phyloP scores from a whole-genome alignment of 1,140 invertebrate species.

The Hylyphantes graminicola region DNA sequence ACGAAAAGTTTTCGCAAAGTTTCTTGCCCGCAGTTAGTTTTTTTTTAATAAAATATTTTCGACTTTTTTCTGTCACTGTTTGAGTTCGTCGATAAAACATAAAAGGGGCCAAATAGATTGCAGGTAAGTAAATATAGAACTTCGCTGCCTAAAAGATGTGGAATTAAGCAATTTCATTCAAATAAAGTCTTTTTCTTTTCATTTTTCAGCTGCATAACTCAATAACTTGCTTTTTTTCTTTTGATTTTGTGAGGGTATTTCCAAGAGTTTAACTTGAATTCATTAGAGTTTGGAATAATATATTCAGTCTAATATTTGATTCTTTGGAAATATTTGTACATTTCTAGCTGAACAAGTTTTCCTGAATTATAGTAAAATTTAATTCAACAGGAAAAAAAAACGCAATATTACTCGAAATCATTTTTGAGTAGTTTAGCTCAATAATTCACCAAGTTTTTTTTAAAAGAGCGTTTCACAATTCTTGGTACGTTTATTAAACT shows the following conservation, averaged over 20 bases:
- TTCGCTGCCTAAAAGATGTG: constrained; percentile 12
- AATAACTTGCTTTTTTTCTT: constrained; percentile 30
- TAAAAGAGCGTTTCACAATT: too few species aligned
- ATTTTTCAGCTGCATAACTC: constrained; percentile 24
- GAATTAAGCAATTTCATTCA: constrained; percentile 39
- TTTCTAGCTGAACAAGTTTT: background rate
- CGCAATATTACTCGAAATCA: too few species aligned
- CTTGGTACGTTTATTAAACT: too few species aligned
- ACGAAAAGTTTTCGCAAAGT: constrained; percentile 59
- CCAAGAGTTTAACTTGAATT: constrained; percentile 9
- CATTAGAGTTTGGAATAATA: constrained; percentile 24
- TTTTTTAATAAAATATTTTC: constrained; percentile 2
- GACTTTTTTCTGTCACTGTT: background rate
- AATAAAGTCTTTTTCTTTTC: constrained; percentile 19
- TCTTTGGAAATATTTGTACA: background rate
- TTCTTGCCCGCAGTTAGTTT: constrained; percentile 19
- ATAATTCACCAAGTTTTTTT: too few species aligned
- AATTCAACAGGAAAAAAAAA: too few species aligned
- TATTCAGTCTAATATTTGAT: constrained; percentile 36
- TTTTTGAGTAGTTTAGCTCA: too few species aligned
- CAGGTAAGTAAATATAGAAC: constrained; percentile 47
- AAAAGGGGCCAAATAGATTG: constrained; percentile 39
- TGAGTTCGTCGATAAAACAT: constrained; percentile 40
- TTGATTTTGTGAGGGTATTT: constrained; percentile 18
- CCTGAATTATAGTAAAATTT: too few species aligned